phyloP scores from a whole-genome alignment of 2,888 invertebrate genomes.

The Epistrophe grossulariae region DNA sequence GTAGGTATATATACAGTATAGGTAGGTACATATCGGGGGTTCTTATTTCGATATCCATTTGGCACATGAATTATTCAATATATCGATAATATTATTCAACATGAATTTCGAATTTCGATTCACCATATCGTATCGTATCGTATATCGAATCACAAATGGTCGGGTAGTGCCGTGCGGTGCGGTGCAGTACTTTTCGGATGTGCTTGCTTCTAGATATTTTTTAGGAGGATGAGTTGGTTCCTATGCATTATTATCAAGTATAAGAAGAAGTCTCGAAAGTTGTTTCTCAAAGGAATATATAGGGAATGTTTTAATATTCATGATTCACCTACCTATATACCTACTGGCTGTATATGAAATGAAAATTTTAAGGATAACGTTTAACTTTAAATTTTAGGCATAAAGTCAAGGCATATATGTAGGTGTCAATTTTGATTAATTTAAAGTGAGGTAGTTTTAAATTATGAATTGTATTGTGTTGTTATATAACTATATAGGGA shows the following conservation, averaged over 20 bases:
- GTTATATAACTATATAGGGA: no score
- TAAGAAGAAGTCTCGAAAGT: slow-evolving; percentile 14
- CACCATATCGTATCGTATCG: slow-evolving; percentile 13
- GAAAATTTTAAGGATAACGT: slow-evolving; percentile 3
- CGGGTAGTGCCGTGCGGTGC: neutral
- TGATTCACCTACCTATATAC: slow-evolving; percentile 2
- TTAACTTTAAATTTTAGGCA: neutral
- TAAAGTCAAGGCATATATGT: neutral
- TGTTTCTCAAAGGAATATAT: slow-evolving; percentile 30
- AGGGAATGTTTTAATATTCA: slow-evolving; percentile 22
- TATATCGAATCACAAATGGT: neutral
- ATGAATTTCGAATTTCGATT: slow-evolving; percentile 51
- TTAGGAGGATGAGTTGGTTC: neutral
- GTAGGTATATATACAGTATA: neutral
- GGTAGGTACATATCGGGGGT: slow-evolving; percentile 32
- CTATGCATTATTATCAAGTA: slow-evolving; percentile 18
- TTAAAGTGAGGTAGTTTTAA: no score
- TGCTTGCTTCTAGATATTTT: slow-evolving; percentile 15
- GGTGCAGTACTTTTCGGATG: neutral
- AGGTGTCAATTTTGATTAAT: no score
- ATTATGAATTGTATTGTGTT: no score
- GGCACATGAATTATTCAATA: slow-evolving; percentile 68
- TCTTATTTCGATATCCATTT: slow-evolving; percentile 70
- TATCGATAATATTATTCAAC: slow-evolving; percentile 66
- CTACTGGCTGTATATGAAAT: neutral